Conservation (phyloP, 2,113 vertebrate genomes). For the Fulica atra region DNA sequence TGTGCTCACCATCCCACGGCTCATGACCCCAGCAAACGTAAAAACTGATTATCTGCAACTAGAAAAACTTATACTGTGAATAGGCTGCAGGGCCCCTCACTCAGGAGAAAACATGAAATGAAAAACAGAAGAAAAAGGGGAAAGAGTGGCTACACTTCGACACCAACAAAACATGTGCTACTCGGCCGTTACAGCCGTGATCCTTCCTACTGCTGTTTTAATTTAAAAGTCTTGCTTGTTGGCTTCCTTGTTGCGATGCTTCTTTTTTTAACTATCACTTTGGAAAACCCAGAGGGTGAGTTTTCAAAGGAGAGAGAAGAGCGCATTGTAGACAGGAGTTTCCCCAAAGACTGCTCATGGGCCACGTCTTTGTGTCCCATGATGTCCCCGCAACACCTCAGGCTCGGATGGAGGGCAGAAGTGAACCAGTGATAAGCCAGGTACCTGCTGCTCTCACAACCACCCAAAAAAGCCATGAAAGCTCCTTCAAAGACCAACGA, state of each 20-base stretch:
- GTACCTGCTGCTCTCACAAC: not conserved
- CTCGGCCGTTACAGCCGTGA: not conserved
- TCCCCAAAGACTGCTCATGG: not conserved
- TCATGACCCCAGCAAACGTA: not conserved
- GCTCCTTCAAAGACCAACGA: not conserved
- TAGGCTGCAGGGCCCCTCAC: not conserved
- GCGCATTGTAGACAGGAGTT: fast-evolving
- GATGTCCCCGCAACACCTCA: fast-evolving
- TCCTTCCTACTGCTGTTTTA: not conserved
- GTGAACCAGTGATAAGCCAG: not conserved
- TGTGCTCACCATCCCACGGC: not conserved
- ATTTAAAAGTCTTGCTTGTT: not conserved
- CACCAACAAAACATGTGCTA: not conserved
- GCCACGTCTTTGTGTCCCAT: not conserved
- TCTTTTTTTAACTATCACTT: not conserved
- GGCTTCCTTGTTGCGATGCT: not conserved
- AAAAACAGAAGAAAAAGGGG: not conserved
- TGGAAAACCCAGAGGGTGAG: not conserved
- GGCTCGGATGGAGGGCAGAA: not conserved
- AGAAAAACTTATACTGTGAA: not conserved
- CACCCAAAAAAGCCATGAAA: not conserved
- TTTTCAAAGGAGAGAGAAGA: not conserved
- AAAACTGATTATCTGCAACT: not conserved
- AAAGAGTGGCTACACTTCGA: not conserved
- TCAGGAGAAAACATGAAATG: constrained; percentile 27